Base-by-base conservation (phyloP, 2,888 invertebrate species). In the Dryobota labecula region DNA sequence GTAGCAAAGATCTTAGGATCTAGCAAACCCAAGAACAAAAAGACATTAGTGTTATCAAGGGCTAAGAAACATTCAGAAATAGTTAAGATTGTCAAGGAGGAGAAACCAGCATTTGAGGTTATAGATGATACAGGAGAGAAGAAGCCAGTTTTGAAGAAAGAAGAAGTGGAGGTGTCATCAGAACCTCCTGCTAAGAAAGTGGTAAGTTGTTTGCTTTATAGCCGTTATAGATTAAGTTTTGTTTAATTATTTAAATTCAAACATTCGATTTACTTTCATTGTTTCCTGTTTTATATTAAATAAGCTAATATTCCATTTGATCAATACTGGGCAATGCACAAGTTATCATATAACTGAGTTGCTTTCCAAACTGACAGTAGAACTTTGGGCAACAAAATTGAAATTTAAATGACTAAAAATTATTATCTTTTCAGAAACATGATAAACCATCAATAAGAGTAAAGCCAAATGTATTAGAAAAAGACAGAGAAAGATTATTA, bases 1-100 rank as follows among this genome's bases (percentile, higher is more conserved):
- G 97, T 98, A 89, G 96, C 97, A 11, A 98, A 98, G 92, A 98
- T 98, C 81, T 95, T 98, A 36, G 97, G 96, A 73, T 97, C 97
- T 2, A 97, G 97, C 41, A 98, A 98, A 89, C 97, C 98, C 0
- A 97, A 97, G 91, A 96, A 97, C 54, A 98, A 98, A 85, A 98
- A 97, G 90, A 96, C 97, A 0, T 92, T 98, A 67, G 98, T 98
- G 0, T 91, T 99, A 49, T 98, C 98, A 0, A 97, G 98, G 89
- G 98, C 98, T 0, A 98, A 98, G 89, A 98, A 98, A 91, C 90
- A 97, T 69, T 96, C 96, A 7, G 97, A 97, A 65, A 91, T 96
- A 49, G 89, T 94, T 20, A 94, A 95, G 82, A 94, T 92, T 77
- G 91, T 92, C 56, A 95, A 95, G 85, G 92, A 94, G 68, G 93